These are phyloP conservation scores for Leptothorax acervorum DNA, from an alignment of 2,888 invertebrate genomes.

Conservation along the genomic window DNA sequence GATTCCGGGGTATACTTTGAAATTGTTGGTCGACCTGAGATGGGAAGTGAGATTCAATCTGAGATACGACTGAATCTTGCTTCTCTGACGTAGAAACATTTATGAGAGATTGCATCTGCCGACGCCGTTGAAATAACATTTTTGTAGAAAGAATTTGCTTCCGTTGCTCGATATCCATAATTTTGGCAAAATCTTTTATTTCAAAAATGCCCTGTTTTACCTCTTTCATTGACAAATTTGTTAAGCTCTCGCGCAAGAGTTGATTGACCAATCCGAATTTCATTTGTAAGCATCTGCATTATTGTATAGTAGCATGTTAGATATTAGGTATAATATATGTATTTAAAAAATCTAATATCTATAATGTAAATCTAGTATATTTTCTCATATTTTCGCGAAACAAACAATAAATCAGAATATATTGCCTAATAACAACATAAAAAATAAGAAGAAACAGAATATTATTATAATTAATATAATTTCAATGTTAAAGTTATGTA, in stretches of 20 bases:
- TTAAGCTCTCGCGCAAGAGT: not conserved
- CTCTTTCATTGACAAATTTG: not conserved
- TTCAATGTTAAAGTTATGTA: not conserved
- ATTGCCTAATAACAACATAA: not conserved
- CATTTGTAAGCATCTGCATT: slow-evolving; percentile 29
- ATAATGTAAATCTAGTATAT: not conserved
- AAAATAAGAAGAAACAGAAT: not conserved
- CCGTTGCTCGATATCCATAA: not conserved
- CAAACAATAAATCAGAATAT: not conserved
- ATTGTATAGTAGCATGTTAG: not conserved
- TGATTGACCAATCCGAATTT: slow-evolving; percentile 47
- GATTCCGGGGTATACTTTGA: not conserved
- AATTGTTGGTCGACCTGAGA: not conserved
- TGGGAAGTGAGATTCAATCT: not conserved
- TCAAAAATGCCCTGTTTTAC: not conserved
- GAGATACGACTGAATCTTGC: not conserved
- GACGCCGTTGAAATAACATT: not conserved
- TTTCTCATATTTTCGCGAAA: not conserved
- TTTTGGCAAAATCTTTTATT: not conserved
- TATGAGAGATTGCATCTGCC: not conserved
- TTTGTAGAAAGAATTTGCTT: not conserved
- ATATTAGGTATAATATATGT: not conserved
- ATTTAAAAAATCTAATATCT: slow-evolving; percentile 6
- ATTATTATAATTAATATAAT: not conserved
- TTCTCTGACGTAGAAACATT: too few relatives aligned